Evolutionary conservation across 1,140 invertebrate genomes (phyloP), one percentile per base, ranked within the genome.

Genomic region (Carcinoscorpius rotundicauda): DNA sequence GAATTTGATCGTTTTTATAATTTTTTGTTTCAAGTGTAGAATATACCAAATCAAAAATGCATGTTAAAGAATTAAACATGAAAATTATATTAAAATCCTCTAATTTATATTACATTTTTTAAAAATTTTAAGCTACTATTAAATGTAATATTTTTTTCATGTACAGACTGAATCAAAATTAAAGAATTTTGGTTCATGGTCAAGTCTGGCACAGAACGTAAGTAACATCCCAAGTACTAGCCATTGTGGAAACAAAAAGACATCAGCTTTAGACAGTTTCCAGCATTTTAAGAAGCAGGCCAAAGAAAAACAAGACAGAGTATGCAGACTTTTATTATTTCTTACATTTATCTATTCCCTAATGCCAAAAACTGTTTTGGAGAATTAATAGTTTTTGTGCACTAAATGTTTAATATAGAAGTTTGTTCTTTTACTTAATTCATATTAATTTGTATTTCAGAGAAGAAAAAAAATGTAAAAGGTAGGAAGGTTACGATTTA

Each of bases 201-300:
- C 90, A 1, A 92, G 89, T 65, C 75, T 96, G 61, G 91, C 89
- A 0, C 49, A 72, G 69, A 49, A 69, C 6, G 61, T 62, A 51
- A 50, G 53, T 8, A 64, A 63, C 57, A 71, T 49, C 71, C 75
- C 55, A 63, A 72, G 57, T 51, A 51, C 62, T 61, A 29, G 29
- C 29, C 29, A 29, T 29, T 29, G 29, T 29, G 60, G 64, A 48
- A 53, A 63, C 10, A 66, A 48, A 57, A 74, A 72, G 64, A 63
- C 72, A 6, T 65, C 66, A 64, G 72, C 77, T 51, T 75, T 72
- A 69, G 75, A 91, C 71, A 55, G 53, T 55, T 88, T 87, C 72
- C 82, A 90, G 78, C 86, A 86, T 69, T 98, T 97, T 76, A 91
- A 91, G 75, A 95, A 94, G 75, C 87, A 95, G 81, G 93, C 93